Conservation (phyloP, 2,113 vertebrate genomes). For the Globicephala melas region DNA sequence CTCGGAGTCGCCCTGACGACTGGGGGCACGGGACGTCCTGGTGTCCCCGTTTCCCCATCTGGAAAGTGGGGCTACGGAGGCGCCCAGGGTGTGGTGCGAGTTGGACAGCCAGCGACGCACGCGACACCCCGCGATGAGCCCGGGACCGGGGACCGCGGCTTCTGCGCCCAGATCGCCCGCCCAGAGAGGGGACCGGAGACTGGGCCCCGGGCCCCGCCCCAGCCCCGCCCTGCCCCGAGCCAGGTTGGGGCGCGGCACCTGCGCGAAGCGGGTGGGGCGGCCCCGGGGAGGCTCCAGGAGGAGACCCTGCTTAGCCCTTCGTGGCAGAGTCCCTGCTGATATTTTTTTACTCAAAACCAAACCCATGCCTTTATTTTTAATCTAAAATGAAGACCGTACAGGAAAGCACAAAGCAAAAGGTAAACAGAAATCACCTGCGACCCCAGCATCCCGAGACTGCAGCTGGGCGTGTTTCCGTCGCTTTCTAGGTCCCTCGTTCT, state of each 20-base stretch:
- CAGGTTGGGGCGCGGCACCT: background rate
- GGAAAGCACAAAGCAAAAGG: background rate
- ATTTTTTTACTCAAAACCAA: background rate
- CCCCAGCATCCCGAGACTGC: background rate
- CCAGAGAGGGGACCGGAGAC: background rate
- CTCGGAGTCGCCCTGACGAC: background rate
- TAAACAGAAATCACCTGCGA: background rate
- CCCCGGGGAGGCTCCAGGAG: background rate
- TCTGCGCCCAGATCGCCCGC: background rate
- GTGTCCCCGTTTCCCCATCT: rapidly evolving
- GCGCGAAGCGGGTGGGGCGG: background rate
- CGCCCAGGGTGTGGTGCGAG: background rate
- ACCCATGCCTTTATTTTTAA: background rate
- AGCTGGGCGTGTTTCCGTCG: no score
- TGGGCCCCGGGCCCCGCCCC: background rate
- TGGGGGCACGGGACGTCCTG: rapidly evolving
- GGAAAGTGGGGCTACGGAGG: background rate
- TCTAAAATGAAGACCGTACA: background rate
- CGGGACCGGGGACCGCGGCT: background rate
- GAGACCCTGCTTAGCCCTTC: no score
- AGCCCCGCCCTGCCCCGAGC: background rate
- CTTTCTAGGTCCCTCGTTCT: background rate
- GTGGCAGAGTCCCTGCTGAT: background rate
- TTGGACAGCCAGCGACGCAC: background rate
- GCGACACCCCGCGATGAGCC: background rate